These are phyloP conservation scores for Pangasius djambal DNA, from an alignment of 2,797 vertebrate species.

Conservation along the genomic window DNA sequence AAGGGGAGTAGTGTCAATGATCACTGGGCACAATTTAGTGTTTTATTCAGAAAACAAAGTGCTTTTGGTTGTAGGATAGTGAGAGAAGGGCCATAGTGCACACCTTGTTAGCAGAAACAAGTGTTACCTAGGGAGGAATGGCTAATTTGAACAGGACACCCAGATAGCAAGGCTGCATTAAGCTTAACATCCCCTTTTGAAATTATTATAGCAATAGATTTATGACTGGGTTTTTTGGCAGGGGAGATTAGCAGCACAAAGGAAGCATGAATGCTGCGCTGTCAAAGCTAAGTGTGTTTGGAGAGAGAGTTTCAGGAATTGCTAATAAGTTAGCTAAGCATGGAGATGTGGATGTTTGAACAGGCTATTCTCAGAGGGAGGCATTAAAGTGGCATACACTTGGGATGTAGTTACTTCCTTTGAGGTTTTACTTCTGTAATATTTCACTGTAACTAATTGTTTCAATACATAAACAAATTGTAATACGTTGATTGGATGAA, in stretches of 20 bases:
- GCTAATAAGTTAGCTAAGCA: constrained; percentile 2
- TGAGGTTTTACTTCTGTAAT: background rate
- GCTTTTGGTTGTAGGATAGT: constrained; percentile 38
- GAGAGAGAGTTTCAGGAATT: background rate
- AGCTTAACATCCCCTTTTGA: constrained; percentile 27
- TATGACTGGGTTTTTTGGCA: constrained; percentile 21
- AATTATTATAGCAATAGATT: constrained; percentile 44
- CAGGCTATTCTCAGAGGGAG: constrained; percentile 4
- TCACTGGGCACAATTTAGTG: constrained; percentile 36
- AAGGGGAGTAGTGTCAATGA: constrained; percentile 15
- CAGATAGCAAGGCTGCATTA: constrained; percentile 32
- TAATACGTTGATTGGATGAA: background rate
- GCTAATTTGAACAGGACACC: constrained; percentile 49
- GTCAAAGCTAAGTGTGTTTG: background rate
- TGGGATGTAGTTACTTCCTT: background rate
- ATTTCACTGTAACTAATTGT: background rate
- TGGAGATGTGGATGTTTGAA: constrained; percentile 3
- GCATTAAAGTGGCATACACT: background rate
- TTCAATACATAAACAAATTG: background rate
- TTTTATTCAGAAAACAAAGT: constrained; percentile 47
- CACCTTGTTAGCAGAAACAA: constrained; percentile 40
- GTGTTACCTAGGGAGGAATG: constrained; percentile 49
- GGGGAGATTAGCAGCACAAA: background rate
- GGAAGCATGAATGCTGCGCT: background rate
- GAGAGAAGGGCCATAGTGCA: constrained; percentile 36